Conservation (phyloP, 2,797 vertebrate genomes). For the Muraenolepis orangiensis region DNA sequence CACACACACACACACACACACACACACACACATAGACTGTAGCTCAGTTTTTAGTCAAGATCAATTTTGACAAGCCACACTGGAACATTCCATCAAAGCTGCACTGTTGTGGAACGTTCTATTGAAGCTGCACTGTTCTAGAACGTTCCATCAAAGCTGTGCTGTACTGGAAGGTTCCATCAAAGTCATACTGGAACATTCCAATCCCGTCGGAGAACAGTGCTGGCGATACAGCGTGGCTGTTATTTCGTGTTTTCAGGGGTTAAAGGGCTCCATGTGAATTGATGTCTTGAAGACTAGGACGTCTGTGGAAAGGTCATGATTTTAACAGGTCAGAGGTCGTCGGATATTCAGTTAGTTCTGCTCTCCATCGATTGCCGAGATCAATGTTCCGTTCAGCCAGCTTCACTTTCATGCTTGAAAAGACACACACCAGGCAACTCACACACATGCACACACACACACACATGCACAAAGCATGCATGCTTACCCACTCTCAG, state of each 20-base stretch:
- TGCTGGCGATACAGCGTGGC: background rate
- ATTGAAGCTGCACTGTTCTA: too few species aligned
- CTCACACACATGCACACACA: background rate
- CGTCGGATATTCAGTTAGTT: conserved; percentile 47
- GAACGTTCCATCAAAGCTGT: background rate
- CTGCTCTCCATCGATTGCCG: conserved; percentile 57
- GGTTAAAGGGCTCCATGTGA: background rate
- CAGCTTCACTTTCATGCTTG: background rate
- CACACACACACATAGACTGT: background rate
- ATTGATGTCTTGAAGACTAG: conserved; percentile 52
- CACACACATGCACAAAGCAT: conserved; percentile 3
- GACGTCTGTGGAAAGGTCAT: conserved; percentile 63
- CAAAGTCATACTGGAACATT: too few species aligned
- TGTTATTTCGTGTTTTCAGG: background rate
- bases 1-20: background rate
- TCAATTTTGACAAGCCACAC: background rate
- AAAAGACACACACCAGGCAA: conserved; percentile 6
- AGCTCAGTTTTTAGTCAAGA: background rate
- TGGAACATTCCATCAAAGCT: background rate
- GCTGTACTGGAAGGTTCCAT: background rate
- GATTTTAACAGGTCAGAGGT: conserved; percentile 46
- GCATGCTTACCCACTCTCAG: background rate
- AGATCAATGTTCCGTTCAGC: conserved; percentile 47
- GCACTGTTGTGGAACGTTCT: too few species aligned
- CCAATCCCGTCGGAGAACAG: background rate